Conservation (phyloP, 2,113 vertebrate species). For the Callipepla squamata region DNA sequence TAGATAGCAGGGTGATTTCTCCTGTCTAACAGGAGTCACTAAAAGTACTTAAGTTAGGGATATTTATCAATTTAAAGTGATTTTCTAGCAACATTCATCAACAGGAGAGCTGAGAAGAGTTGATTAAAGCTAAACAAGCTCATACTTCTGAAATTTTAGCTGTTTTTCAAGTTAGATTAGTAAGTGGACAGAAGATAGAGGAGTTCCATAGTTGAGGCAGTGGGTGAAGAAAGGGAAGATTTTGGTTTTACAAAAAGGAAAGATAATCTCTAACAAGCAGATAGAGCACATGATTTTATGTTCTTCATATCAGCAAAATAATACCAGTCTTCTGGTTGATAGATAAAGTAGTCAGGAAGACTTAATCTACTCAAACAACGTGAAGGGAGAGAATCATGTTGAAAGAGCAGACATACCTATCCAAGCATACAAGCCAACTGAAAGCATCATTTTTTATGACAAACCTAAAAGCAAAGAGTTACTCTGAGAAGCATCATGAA, state of each 20-base stretch:
- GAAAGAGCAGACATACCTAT: not conserved
- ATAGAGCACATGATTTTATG: not conserved
- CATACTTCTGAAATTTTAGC: not conserved
- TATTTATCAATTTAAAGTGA: not conserved
- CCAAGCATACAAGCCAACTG: not conserved
- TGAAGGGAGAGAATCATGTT: constrained; percentile 4
- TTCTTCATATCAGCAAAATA: constrained; percentile 3
- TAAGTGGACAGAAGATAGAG: not conserved
- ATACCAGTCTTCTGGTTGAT: constrained; percentile 1
- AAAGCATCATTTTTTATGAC: not conserved
- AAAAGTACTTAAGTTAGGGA: not conserved
- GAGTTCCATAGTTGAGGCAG: not conserved
- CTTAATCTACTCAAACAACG: constrained; percentile 12
- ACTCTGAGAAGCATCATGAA: not conserved
- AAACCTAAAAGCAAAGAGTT: not conserved
- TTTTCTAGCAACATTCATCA: not conserved
- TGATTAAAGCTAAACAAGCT: not conserved
- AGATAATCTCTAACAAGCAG: not conserved
- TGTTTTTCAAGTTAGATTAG: not conserved
- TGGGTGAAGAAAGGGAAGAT: not conserved
- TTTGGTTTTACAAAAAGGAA: not conserved
- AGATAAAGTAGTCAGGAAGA: constrained; percentile 22
- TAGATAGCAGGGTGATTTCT: not conserved
- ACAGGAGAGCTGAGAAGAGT: not conserved
- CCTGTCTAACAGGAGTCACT: not conserved